Base-by-base conservation (phyloP, 2,113 vertebrate species). In the Cochlearius cochlearius region DNA sequence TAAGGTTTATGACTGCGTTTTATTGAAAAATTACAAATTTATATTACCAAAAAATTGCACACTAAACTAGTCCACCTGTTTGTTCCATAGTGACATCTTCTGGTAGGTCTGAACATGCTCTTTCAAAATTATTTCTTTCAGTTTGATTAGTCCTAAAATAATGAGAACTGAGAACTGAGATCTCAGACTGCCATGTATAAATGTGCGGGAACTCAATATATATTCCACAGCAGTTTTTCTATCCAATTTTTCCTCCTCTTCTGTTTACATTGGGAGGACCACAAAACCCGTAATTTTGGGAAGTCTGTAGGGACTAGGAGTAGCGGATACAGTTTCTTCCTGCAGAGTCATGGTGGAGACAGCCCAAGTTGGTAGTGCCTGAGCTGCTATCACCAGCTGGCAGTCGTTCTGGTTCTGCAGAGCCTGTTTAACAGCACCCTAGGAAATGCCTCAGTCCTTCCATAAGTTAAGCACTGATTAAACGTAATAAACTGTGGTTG, bases 41-140 rank as follows among this genome's bases (percentile, higher is more conserved):
- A 15, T 64, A 75, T 68, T 85, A 73, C 34, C 45, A 27, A 81
- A 52, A 15, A 1, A 32, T 68, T 59, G 32, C 67, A 15, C 9
- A 2, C 18, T 45, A n/a, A 85, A 32, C 19, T 52, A 34, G 11
- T 84, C 89, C 36, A 39, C 58, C 29, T 77, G 4, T 85, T 85
- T 93, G 79, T 90, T 96, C 63, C 32, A 34, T 58, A 86, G 75
- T 88, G 95, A 94, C 95, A 96, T 83, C 96, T 96, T 83, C 92
- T 96, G 96, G 93, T 88, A 71, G 72, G 7, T 80, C 69, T 79
- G 62, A 60, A 56, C 68, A n/a, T 10, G 20, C 36, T 52, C 25
- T 87, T 77, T 58, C 67, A 68, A 79, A 82, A 50, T 58, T 1
- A 58, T 11, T 93, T 60, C 4, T 49, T 87, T 64, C 11, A 9